Base-by-base conservation (phyloP, 2,888 invertebrate genomes). In the Philopedon plagiatum region DNA sequence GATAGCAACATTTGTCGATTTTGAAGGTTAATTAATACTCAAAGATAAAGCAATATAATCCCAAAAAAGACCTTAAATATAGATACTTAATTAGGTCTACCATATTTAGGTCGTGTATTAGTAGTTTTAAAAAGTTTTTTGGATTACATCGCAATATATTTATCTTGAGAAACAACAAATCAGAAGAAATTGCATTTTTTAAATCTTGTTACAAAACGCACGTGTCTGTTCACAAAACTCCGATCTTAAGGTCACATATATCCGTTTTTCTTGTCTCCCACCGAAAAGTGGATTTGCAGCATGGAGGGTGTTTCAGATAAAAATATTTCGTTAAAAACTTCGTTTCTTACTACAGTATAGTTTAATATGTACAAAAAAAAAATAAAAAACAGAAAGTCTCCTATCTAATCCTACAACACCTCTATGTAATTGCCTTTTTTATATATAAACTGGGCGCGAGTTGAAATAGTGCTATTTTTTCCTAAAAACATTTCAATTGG, bases 261-360 rank as follows among this genome's bases (percentile, higher is more conserved):
- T 54, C 29, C 29, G 7, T 54, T 54, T 54, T 7, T n/a, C n/a
- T 54, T 54, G 51, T 54, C 51, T 32, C 13, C 15, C 51, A n/a
- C n/a, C n/a, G 7, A 15, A 29, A 29, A 18, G 19, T 54, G 44
- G 41, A 29, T 32, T 61, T 61, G 46, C 61, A 57, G 18, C 23
- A 19, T 76, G 78, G n/a, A n/a, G n/a, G 65, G 75, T 77, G 76
- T 78, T 76, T 77, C 78, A 78, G 76, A 78, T 76, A 78, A 78
- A 76, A 71, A 72, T 75, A 74, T 71, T 78, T 66, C 73, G 71
- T 68, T 67, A 67, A 64, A n/a, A 73, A 70, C 66, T 70, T 49
- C 41, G 61, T 49, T 62, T 51, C 71, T 77, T 74, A 15, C 39
- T 64, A 54, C 18, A 29, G 51, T 56, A 37, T 54, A 56, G 37